Conservation (phyloP, 2,888 invertebrate genomes). For the Melanotus villosus region DNA sequence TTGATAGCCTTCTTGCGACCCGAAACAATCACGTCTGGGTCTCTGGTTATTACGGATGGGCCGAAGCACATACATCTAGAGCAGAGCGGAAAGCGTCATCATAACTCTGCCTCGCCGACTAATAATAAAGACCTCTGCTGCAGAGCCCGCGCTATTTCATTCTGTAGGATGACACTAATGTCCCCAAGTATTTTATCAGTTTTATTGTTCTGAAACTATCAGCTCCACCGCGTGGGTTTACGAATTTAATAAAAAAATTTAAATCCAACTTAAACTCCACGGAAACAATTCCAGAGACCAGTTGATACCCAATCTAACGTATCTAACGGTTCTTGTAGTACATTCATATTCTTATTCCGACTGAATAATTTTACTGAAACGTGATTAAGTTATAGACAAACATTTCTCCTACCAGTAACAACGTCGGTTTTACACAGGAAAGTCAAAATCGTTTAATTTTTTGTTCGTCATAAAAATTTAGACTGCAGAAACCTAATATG, state of each 20-base stretch:
- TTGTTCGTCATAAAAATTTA: no score
- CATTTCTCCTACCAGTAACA: no score
- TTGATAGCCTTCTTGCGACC: conserved; percentile 61
- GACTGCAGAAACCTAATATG: no score
- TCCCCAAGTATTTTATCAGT: conserved; percentile 67
- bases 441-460: no score
- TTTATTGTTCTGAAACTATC: conserved; percentile 66
- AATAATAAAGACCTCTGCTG: conserved; percentile 63
- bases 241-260: conserved; percentile 51
- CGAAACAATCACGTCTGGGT: conserved; percentile 61
- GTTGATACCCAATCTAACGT: no score
- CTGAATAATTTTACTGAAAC: no score
- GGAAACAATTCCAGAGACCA: no score
- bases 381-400: no score
- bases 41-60: conserved; percentile 54
- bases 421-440: no score
- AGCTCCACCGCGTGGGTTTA: conserved; percentile 50
- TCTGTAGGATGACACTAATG: conserved; percentile 65
- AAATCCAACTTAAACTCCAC: no score
- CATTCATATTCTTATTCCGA: no score
- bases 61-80: conserved; percentile 53
- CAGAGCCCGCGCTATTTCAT: conserved; percentile 60
- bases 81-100: conserved; percentile 56
- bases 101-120: conserved; percentile 60
- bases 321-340: no score